Evolutionary conservation across 1,140 invertebrate species (phyloP).

Genomic region (Dinothrombium tinctorium): DNA sequence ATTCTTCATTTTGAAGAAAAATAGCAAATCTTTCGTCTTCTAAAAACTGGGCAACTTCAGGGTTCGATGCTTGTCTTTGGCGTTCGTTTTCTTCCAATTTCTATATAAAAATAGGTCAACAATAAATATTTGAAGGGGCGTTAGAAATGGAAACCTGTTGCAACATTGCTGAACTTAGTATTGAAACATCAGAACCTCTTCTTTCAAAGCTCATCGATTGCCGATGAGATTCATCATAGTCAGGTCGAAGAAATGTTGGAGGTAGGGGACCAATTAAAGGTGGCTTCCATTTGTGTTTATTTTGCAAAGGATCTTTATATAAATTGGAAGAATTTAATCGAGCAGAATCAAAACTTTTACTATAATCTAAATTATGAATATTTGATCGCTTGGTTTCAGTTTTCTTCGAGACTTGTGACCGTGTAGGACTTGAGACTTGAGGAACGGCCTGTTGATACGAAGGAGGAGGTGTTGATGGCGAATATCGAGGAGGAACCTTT

Average conservation of each 20-base stretch:
- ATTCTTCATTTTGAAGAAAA: conserved; percentile 75
- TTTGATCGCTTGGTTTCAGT: conserved; percentile 4
- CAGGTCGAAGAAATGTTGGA: conserved; percentile 46
- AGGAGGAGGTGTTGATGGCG: conserved; percentile 16
- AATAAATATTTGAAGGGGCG: conserved; percentile 3
- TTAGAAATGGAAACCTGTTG: conserved; percentile 17
- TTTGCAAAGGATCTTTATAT: conserved; percentile 13
- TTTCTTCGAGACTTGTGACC: not conserved
- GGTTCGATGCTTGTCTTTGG: conserved; percentile 21
- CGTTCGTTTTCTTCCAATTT: conserved; percentile 25
- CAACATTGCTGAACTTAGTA: conserved; percentile 22
- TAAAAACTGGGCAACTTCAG: conserved; percentile 30
- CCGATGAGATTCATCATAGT: conserved; percentile 3
- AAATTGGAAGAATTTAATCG: not conserved
- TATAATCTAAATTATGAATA: conserved; percentile 14
- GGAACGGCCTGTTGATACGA: conserved; percentile 20
- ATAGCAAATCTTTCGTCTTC: conserved; percentile 60
- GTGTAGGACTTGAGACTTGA: not conserved
- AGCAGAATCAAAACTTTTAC: not conserved
- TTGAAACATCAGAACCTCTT: conserved; percentile 8
- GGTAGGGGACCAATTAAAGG: conserved; percentile 54
- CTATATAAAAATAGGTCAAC: conserved; percentile 1
- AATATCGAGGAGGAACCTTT: conserved; percentile 14
- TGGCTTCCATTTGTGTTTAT: conserved; percentile 43
- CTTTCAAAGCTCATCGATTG: conserved; percentile 3